Percentiles rank a stretch among this genome's conserved stretches.
phyloP scores from a whole-genome alignment of 2,113 vertebrate species.

The Pavo muticus region DNA sequence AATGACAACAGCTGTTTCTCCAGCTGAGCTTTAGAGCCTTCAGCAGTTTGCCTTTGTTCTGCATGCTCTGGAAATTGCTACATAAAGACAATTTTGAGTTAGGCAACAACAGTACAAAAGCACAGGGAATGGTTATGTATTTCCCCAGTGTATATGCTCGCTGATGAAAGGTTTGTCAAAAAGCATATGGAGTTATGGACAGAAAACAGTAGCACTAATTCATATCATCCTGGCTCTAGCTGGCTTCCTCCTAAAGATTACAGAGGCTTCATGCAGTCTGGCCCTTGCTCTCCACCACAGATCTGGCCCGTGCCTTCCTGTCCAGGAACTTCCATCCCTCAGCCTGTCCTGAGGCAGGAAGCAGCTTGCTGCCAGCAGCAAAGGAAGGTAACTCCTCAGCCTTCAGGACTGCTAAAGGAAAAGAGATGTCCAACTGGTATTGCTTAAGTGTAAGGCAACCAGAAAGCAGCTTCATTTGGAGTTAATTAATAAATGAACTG shows the following conservation, averaged over 20 bases:
- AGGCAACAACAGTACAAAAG: neutral
- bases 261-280: neutral
- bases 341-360: neutral
- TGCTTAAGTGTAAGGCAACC: neutral
- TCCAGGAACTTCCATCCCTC: neutral
- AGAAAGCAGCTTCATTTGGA: neutral
- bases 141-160: neutral
- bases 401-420: neutral
- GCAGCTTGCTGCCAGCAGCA: neutral
- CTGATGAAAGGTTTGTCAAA: neutral
- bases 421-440: neutral
- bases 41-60: neutral
- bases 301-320: neutral
- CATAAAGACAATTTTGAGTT: neutral
- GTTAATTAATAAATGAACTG: neutral
- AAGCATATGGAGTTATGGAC: neutral
- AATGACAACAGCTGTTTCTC: neutral
- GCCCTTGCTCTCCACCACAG: slow-evolving; percentile 43
- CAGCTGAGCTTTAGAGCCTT: neutral
- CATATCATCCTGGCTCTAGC: neutral
- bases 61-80: fast-evolving
- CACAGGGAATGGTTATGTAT: neutral
- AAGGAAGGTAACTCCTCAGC: neutral
- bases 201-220: neutral
- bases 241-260: neutral